phyloP scores from a whole-genome alignment of 2,888 invertebrate species.

The Tenthredo livida region DNA sequence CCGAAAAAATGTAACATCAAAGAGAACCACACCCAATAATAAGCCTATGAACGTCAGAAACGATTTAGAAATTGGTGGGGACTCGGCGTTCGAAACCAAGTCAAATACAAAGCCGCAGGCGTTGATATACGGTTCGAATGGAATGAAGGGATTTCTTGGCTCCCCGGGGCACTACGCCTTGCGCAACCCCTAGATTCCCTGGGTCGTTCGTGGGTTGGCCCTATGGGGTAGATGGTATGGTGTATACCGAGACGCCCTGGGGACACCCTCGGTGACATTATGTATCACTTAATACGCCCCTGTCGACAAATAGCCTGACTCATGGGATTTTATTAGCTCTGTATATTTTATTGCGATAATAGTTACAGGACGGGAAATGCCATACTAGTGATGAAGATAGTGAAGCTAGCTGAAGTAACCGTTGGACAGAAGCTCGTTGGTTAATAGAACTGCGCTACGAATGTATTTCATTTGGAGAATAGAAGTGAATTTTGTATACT shows the following conservation, averaged over 20 bases:
- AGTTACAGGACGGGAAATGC: constrained; percentile 46
- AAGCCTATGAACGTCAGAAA: constrained; percentile 66
- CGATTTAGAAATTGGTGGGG: constrained; percentile 63
- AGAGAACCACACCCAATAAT: constrained; percentile 65
- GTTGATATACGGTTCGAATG: constrained; percentile 63
- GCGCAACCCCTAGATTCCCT: constrained; percentile 37
- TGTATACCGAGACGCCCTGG: constrained; percentile 52
- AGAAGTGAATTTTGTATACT: neutral
- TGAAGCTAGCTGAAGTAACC: constrained; percentile 9
- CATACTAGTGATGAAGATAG: neutral
- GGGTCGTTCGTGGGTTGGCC: constrained; percentile 16
- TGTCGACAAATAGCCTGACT: constrained; percentile 70
- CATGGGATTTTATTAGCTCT: constrained; percentile 71
- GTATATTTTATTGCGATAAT: constrained; percentile 68
- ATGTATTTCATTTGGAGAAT: constrained; percentile 1
- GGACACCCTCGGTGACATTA: constrained; percentile 64
- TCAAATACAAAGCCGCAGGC: constrained; percentile 69
- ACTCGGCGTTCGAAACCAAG: constrained; percentile 60
- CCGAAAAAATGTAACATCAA: constrained; percentile 54
- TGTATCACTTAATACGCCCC: constrained; percentile 67
- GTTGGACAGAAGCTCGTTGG: neutral
- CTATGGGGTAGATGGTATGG: constrained; percentile 31
- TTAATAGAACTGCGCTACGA: neutral
- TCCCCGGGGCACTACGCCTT: constrained; percentile 36
- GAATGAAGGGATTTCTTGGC: constrained; percentile 48